These are phyloP conservation scores for Perdix hodgsoniae DNA, from an alignment of 2,797 vertebrate genomes.

Conservation along the genomic window DNA sequence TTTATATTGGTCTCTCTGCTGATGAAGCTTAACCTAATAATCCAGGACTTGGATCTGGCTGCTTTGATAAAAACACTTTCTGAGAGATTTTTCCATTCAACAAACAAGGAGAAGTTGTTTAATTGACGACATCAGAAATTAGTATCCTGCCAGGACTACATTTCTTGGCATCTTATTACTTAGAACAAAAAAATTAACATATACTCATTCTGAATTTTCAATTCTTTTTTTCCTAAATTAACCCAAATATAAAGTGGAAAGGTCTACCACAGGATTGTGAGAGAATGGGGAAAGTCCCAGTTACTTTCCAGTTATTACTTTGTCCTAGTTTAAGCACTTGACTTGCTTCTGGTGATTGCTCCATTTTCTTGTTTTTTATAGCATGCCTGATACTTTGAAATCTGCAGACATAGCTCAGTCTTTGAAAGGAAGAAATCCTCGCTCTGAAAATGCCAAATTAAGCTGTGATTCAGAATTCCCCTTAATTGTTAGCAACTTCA, in stretches of 20 bases:
- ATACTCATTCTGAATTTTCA: slow-evolving; percentile 71
- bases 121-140: slow-evolving; percentile 82
- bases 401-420: slow-evolving; percentile 16
- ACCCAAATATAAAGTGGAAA: slow-evolving; percentile 52
- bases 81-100: slow-evolving; percentile 79
- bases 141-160: slow-evolving; percentile 72
- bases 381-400: slow-evolving; percentile 39
- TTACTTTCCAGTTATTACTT: slow-evolving; percentile 35
- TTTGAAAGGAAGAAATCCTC: slow-evolving; percentile 42
- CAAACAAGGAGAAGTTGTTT: slow-evolving; percentile 79
- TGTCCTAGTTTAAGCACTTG: slow-evolving; percentile 35
- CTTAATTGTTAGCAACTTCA: background rate
- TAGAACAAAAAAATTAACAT: slow-evolving; percentile 68
- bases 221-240: slow-evolving; percentile 58
- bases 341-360: slow-evolving; percentile 27
- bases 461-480: background rate
- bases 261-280: slow-evolving; percentile 25
- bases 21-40: slow-evolving; percentile 78
- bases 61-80: slow-evolving; percentile 78
- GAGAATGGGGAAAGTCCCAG: slow-evolving; percentile 50
- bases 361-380: slow-evolving; percentile 20
- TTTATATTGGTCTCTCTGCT: slow-evolving; percentile 76
- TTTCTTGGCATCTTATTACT: slow-evolving; percentile 67
- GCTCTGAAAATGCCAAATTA: slow-evolving; percentile 39
- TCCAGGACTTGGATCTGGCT: slow-evolving; percentile 75